Percentiles rank a stretch among this genome's conserved stretches.
phyloP scores from a whole-genome alignment of 2,113 vertebrate genomes.

The Procapra przewalskii region DNA sequence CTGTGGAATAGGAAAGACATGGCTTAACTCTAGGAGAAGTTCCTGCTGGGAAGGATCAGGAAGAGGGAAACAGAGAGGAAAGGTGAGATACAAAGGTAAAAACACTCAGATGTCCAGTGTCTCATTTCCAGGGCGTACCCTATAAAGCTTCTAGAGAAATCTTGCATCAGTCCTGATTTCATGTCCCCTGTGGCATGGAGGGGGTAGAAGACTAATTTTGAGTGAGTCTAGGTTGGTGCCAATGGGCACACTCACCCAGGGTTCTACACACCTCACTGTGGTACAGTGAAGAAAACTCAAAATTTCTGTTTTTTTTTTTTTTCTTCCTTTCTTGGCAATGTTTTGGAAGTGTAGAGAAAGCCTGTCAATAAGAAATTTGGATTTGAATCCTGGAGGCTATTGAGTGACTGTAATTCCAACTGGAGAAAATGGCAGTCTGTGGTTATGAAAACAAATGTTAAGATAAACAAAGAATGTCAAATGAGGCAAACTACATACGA shows the following conservation, averaged over 20 bases:
- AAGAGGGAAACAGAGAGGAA: not conserved
- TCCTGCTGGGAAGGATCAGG: not conserved
- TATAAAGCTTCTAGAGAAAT: not conserved
- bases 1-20: not conserved
- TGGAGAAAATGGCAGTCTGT: not conserved
- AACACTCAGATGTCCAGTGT: not conserved
- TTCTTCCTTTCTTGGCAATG: not conserved
- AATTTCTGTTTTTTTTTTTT: not conserved
- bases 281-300: not conserved
- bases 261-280: not conserved
- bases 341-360: not conserved
- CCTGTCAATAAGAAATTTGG: not conserved
- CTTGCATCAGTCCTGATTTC: not conserved
- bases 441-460: not conserved
- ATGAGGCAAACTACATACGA: not conserved
- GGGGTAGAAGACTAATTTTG: not conserved
- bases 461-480: not conserved
- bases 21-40: not conserved
- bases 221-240: not conserved
- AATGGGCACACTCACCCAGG: not conserved
- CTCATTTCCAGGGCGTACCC: not conserved
- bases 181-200: not conserved
- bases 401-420: not conserved
- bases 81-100: not conserved
- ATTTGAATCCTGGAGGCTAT: not conserved